Percentiles rank a stretch among this genome's conserved stretches.
phyloP scores from a whole-genome alignment of 2,797 vertebrate species.

The Paramormyrops hopkinsi region DNA sequence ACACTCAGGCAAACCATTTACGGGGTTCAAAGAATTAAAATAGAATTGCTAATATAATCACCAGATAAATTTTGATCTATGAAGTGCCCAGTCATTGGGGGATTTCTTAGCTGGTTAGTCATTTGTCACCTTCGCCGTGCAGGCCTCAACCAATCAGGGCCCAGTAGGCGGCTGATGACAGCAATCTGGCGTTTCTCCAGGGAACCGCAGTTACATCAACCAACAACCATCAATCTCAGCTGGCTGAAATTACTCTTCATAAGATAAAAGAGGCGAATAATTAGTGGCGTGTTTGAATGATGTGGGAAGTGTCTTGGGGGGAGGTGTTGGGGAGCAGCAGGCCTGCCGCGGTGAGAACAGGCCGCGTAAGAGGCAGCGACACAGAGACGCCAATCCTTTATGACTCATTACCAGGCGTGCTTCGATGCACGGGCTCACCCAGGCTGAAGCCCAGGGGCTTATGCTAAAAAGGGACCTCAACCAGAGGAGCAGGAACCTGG shows the following conservation, averaged over 20 bases:
- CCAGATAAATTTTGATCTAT: conserved; percentile 9
- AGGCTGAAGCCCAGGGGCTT: background rate
- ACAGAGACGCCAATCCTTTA: background rate
- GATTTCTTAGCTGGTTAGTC: conserved; percentile 2
- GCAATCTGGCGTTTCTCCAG: background rate
- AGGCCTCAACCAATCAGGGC: background rate
- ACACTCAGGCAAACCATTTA: background rate
- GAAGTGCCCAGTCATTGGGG: background rate
- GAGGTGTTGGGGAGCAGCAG: background rate
- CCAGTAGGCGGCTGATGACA: conserved; percentile 6
- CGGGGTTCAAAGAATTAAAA: background rate
- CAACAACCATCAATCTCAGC: conserved; percentile 5
- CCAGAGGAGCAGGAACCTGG: background rate
- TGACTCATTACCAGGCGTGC: background rate
- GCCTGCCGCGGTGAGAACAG: background rate
- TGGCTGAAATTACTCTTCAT: conserved; percentile 1
- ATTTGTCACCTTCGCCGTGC: background rate
- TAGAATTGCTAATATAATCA: background rate
- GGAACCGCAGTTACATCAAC: background rate
- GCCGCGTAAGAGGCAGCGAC: background rate
- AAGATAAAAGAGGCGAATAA: background rate
- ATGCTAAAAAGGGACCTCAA: background rate
- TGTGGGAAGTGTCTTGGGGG: background rate
- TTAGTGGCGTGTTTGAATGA: background rate
- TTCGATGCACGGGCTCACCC: background rate